phyloP scores from a whole-genome alignment of 2,797 vertebrate genomes.

The Carapus acus region DNA sequence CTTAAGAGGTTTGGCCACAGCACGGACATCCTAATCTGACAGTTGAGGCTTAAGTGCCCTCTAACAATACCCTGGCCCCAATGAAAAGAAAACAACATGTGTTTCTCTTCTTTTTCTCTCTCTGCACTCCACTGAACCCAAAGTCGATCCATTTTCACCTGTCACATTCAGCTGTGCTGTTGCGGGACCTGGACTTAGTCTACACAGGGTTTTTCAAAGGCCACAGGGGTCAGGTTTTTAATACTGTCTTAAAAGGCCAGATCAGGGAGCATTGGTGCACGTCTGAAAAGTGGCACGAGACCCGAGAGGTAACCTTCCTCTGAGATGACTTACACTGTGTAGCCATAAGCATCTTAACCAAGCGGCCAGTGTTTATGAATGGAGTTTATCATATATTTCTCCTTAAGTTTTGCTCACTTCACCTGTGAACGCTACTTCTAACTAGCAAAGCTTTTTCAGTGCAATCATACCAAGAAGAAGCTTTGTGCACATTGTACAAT shows the following conservation, averaged over 20 bases:
- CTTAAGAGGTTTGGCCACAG: constrained; percentile 24
- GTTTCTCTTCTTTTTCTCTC: constrained; percentile 4
- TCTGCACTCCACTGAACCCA: constrained; percentile 37
- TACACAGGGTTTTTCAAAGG: constrained; percentile 26
- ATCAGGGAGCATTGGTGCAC: constrained; percentile 10
- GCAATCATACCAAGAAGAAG: constrained; percentile 14
- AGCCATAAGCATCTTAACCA: constrained; percentile 20
- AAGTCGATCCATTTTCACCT: constrained; percentile 46
- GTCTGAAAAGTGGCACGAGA: constrained; percentile 24
- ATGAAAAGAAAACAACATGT: constrained; percentile 42
- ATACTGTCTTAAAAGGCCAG: constrained; percentile 14
- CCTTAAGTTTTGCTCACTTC: constrained; percentile 9
- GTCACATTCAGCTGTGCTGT: constrained; percentile 38
- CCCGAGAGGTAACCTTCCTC: neutral
- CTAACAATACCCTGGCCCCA: constrained; percentile 27
- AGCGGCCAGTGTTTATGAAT: constrained; percentile 4
- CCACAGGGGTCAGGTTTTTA: constrained; percentile 23
- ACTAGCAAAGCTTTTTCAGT: constrained; percentile 1
- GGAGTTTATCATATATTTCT: constrained; percentile 3
- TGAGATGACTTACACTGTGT: constrained; percentile 4
- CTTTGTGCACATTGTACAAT: constrained; percentile 1
- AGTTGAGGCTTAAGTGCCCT: constrained; percentile 35
- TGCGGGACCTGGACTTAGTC: constrained; percentile 36
- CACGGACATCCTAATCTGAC: constrained; percentile 41
- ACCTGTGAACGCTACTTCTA: constrained; percentile 19